phyloP scores from a whole-genome alignment of 2,113 vertebrate species.

The Pyrgilauda ruficollis region DNA sequence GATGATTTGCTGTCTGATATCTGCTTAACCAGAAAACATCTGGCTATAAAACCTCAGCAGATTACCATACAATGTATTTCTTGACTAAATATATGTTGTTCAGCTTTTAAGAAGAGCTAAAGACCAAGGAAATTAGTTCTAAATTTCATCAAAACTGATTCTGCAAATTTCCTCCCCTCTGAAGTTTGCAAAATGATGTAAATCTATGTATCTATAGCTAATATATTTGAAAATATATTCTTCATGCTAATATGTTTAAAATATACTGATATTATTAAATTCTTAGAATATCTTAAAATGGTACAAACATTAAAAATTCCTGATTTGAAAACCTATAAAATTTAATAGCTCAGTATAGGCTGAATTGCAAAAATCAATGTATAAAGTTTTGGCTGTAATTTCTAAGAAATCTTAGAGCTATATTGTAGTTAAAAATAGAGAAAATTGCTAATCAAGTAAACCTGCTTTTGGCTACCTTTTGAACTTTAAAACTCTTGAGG shows the following conservation, averaged over 20 bases:
- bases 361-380: background rate
- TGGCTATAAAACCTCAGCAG: background rate
- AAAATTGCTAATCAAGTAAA: background rate
- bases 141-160: background rate
- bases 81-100: rapidly evolving
- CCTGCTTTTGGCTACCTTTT: background rate
- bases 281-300: background rate
- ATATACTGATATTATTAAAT: background rate
- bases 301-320: background rate
- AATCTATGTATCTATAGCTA: background rate
- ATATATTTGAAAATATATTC: background rate
- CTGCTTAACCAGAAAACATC: background rate
- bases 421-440: background rate
- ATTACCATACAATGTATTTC: background rate
- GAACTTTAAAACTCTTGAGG: background rate
- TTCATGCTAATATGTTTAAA: background rate
- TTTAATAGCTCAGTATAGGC: background rate
- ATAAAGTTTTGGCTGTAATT: background rate
- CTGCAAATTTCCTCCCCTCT: background rate
- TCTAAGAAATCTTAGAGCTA: background rate
- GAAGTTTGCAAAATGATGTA: background rate
- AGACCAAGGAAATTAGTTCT: background rate
- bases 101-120: background rate
- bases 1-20: background rate
- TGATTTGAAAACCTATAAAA: background rate